These are phyloP conservation scores for Hydropsyche betteni DNA, from an alignment of 2,888 invertebrate species.

Conservation along the genomic window DNA sequence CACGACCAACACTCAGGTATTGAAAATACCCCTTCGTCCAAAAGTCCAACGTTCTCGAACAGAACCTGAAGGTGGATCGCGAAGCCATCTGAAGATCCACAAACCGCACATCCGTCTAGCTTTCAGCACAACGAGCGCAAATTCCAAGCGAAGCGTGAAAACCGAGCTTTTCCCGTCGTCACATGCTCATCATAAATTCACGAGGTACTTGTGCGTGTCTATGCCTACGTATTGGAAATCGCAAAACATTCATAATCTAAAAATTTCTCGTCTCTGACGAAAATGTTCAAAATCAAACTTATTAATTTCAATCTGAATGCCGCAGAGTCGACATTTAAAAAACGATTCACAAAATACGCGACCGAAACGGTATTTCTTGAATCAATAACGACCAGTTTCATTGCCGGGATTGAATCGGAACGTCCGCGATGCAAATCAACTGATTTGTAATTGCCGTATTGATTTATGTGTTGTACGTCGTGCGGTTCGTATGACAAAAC, in stretches of 20 bases:
- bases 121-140: neutral
- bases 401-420: neutral
- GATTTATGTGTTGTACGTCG: neutral
- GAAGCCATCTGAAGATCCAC: conserved; percentile 7
- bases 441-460: conserved; percentile 14
- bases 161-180: neutral
- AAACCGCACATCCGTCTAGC: conserved; percentile 18
- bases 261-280: too few relatives aligned
- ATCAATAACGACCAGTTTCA: neutral
- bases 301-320: too few relatives aligned
- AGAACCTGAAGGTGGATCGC: conserved; percentile 2
- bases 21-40: neutral
- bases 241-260: too few relatives aligned
- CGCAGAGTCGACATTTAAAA: too few relatives aligned
- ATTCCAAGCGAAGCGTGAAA: conserved; percentile 23
- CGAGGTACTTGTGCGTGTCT: too few relatives aligned
- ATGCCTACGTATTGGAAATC: too few relatives aligned
- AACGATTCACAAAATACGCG: too few relatives aligned
- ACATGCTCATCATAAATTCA: too few relatives aligned
- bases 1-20: neutral
- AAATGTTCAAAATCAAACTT: too few relatives aligned
- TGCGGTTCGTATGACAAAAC: conserved; percentile 25
- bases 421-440: conserved; percentile 21
- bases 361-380: too few relatives aligned
- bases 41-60: neutral